Conservation (phyloP, 2,888 invertebrate genomes). For the Erebia ligea region DNA sequence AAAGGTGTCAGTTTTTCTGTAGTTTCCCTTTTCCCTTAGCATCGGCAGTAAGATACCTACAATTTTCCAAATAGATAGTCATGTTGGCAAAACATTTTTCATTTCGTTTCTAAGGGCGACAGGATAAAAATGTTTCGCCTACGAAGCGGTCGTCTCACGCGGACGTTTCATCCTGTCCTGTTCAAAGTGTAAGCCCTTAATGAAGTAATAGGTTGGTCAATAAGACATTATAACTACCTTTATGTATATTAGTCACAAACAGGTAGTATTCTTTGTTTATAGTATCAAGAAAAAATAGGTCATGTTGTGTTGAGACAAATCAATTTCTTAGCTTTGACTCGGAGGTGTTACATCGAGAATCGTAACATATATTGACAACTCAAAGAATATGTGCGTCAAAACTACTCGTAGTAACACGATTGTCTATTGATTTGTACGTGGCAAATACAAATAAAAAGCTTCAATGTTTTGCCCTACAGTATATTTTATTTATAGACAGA, state of each 20-base stretch:
- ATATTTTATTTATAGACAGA: neutral
- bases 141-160: too few species aligned
- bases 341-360: neutral
- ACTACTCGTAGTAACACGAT: slow-evolving; percentile 4
- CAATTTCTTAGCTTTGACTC: neutral
- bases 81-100: too few species aligned
- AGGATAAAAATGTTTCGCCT: too few species aligned
- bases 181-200: too few species aligned
- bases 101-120: too few species aligned
- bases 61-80: too few species aligned
- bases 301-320: neutral
- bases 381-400: slow-evolving; percentile 9
- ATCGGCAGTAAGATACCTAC: too few species aligned
- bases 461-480: neutral
- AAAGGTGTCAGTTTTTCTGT: too few species aligned
- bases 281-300: neutral
- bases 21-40: too few species aligned
- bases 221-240: too few species aligned
- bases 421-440: slow-evolving; percentile 20
- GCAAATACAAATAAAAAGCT: slow-evolving; percentile 15
- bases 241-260: neutral
- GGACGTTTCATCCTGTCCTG: too few species aligned
- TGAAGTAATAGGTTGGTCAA: too few species aligned
- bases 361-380: slow-evolving; percentile 5
- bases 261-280: neutral